A percentile compares a stretch with the other conserved stretches of the same genome.
Conservation (phyloP, 2,888 invertebrate genomes). For the Anaspis maculata region DNA sequence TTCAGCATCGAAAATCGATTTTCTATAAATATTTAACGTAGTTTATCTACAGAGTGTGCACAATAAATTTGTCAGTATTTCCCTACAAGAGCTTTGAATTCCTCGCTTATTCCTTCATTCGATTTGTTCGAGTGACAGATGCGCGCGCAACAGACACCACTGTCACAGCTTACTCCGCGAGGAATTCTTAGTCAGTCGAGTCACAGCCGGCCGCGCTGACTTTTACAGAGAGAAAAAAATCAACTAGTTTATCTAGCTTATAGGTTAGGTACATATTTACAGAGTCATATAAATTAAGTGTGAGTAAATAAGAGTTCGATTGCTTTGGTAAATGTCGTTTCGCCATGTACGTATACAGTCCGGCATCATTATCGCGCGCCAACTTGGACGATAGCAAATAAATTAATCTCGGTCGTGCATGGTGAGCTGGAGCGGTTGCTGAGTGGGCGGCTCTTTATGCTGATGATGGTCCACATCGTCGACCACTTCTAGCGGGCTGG, state of each 20-base stretch:
- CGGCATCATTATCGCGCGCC: no score
- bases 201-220: constrained; percentile 28
- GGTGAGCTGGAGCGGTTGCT: constrained; percentile 61
- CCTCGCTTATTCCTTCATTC: no score
- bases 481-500: constrained; percentile 44
- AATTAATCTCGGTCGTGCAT: constrained; percentile 57
- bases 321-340: constrained; percentile 23
- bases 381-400: no score
- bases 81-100: no score
- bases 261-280: no score
- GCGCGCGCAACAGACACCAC: no score
- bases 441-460: constrained; percentile 35
- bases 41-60: no score
- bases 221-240: constrained; percentile 23
- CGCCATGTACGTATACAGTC: constrained; percentile 16
- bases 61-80: no score
- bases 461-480: constrained; percentile 32
- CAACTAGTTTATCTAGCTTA: no score
- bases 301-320: constrained; percentile 12
- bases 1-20: no score
- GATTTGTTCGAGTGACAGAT: no score
- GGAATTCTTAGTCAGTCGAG: constrained; percentile 23
- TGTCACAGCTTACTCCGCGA: constrained; percentile 11
- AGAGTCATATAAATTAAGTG: constrained; percentile 15
- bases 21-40: no score